A percentile compares a stretch with the other conserved stretches of the same genome.
Conservation (phyloP, 2,797 vertebrate genomes). For the Paguma larvata region DNA sequence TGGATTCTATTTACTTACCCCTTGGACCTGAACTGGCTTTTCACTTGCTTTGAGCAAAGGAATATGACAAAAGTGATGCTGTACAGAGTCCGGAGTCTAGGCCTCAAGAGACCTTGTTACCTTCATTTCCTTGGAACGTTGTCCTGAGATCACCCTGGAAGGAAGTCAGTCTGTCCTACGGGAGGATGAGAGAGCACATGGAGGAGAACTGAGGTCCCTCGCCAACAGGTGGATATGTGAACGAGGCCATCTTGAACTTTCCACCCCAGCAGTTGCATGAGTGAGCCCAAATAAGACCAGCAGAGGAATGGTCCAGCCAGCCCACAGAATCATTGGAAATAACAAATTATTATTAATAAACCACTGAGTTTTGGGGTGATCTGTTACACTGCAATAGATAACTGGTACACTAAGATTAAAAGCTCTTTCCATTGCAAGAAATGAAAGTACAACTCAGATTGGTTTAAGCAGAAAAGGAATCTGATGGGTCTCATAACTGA, state of each 20-base stretch:
- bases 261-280: not conserved
- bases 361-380: not conserved
- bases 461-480: conserved; percentile 12
- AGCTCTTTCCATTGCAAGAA: not conserved
- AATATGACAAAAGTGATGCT: not conserved
- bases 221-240: not conserved
- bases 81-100: not conserved
- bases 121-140: not conserved
- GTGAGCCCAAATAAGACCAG: not conserved
- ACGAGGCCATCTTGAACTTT: not conserved
- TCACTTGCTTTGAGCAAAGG: conserved; percentile 25
- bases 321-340: not conserved
- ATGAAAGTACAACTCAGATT: not conserved
- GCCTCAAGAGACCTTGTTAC: not conserved
- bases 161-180: not conserved
- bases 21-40: not conserved
- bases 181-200: not conserved
- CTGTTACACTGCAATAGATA: not conserved
- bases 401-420: not conserved
- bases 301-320: not conserved
- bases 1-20: not conserved
- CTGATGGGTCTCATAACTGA: not conserved
- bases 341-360: not conserved
- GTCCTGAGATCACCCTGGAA: not conserved
- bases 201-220: not conserved